These are phyloP conservation scores for Oscheius onirici DNA, from an alignment of 2,888 invertebrate genomes.

Conservation along the genomic window DNA sequence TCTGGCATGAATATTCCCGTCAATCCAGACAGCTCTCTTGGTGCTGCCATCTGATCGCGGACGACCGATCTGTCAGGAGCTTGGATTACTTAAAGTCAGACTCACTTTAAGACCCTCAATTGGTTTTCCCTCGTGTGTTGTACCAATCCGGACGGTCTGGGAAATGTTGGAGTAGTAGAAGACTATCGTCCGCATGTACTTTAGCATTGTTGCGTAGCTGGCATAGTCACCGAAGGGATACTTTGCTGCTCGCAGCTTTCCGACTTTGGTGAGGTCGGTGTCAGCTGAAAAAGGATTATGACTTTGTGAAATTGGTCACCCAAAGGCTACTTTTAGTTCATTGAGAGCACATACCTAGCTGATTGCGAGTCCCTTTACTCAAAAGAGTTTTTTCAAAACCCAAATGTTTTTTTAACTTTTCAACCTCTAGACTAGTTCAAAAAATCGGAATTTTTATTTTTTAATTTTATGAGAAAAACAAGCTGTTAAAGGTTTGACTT, in stretches of 20 bases:
- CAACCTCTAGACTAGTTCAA: too few species aligned
- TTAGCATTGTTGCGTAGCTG: conserved; percentile 66
- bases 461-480: too few species aligned
- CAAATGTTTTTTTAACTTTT: too few species aligned
- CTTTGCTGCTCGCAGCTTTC: conserved; percentile 55
- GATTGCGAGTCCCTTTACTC: too few species aligned
- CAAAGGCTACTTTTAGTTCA: too few species aligned
- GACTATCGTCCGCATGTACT: conserved; percentile 63
- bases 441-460: too few species aligned
- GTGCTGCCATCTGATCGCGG: conserved; percentile 40
- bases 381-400: too few species aligned
- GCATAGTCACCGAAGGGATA: conserved; percentile 67
- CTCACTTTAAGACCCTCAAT: conserved; percentile 68
- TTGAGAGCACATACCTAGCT: too few species aligned
- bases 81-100: background rate
- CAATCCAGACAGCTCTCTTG: conserved; percentile 70
- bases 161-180: conserved; percentile 68
- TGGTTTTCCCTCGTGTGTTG: conserved; percentile 68
- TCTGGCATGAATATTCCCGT: conserved; percentile 71
- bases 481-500: too few species aligned
- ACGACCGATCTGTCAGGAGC: conserved; percentile 58
- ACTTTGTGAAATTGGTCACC: too few species aligned
- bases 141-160: conserved; percentile 65
- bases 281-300: conserved; percentile 43
- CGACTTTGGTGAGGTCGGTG: conserved; percentile 46